Conservation (phyloP, 2,113 vertebrate species). For the Junco hyemalis region DNA sequence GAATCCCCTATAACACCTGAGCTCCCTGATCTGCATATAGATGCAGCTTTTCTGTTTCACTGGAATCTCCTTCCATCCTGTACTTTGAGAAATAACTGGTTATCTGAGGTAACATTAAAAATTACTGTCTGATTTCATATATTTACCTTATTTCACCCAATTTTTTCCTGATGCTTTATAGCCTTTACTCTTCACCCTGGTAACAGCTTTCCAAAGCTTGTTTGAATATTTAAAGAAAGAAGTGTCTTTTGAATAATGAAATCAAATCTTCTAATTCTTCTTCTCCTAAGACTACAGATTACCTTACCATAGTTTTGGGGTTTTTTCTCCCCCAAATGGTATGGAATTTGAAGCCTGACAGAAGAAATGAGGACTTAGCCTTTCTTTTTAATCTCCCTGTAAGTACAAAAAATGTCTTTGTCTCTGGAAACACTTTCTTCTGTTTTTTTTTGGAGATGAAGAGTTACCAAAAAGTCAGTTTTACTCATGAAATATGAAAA, state of each 20-base stretch:
- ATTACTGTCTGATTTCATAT: background rate
- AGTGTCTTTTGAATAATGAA: background rate
- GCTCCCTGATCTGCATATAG: background rate
- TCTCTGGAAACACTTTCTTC: background rate
- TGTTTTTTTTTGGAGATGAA: background rate
- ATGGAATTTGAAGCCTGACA: background rate
- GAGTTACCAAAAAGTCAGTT: background rate
- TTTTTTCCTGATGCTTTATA: background rate
- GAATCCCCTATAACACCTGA: background rate
- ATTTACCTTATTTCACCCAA: background rate
- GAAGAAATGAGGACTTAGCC: background rate
- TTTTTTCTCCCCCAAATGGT: background rate
- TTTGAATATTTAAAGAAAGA: background rate
- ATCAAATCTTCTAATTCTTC: background rate
- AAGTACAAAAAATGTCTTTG: background rate
- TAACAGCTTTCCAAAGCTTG: background rate
- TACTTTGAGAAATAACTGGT: background rate
- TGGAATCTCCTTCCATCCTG: background rate
- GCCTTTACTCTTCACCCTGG: background rate
- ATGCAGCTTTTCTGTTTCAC: background rate
- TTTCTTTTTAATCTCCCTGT: background rate
- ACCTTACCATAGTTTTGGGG: background rate
- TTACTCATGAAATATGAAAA: background rate
- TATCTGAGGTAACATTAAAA: background rate
- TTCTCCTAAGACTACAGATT: background rate